phyloP scores from a whole-genome alignment of 2,888 invertebrate species.

The Graphium colonna region DNA sequence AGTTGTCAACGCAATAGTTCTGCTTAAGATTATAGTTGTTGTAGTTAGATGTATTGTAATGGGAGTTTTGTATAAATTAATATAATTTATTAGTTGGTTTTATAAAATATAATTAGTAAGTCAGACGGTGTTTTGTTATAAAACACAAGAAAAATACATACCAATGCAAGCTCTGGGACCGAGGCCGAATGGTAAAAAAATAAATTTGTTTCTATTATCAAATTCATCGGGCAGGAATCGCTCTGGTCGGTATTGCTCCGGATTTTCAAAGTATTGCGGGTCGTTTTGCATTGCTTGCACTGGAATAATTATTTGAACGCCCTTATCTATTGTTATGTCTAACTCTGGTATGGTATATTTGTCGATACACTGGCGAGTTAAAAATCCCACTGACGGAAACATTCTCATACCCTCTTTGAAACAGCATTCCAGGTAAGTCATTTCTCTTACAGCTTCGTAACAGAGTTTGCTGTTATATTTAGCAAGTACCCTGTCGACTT shows the following conservation, averaged over 20 bases:
- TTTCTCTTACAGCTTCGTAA: constrained; percentile 55
- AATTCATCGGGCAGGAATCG: constrained; percentile 49
- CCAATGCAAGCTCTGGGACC: constrained; percentile 62
- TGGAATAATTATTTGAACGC: constrained; percentile 42
- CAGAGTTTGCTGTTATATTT: constrained; percentile 42
- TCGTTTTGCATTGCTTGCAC: no score
- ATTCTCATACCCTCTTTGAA: no score
- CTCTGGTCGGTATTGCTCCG: constrained; percentile 49
- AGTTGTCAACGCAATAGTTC: no score
- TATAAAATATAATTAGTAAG: not conserved
- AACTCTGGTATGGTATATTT: constrained; percentile 50
- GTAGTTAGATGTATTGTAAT: no score
- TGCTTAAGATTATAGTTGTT: no score
- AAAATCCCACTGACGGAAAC: constrained; percentile 55
- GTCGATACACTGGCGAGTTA: constrained; percentile 42
- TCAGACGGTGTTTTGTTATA: not conserved
- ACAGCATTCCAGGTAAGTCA: constrained; percentile 57
- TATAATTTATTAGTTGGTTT: no score
- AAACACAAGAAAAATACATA: constrained; percentile 33
- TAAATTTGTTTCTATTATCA: no score
- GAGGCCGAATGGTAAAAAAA: constrained; percentile 56
- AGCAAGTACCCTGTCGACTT: no score
- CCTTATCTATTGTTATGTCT: constrained; percentile 44
- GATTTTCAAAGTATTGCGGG: no score
- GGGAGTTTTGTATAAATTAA: not conserved